Percentiles rank a stretch among this genome's conserved stretches.
Evolutionary conservation across 2,113 vertebrate genomes (phyloP).

Genomic region (Acinonyx jubatus): DNA sequence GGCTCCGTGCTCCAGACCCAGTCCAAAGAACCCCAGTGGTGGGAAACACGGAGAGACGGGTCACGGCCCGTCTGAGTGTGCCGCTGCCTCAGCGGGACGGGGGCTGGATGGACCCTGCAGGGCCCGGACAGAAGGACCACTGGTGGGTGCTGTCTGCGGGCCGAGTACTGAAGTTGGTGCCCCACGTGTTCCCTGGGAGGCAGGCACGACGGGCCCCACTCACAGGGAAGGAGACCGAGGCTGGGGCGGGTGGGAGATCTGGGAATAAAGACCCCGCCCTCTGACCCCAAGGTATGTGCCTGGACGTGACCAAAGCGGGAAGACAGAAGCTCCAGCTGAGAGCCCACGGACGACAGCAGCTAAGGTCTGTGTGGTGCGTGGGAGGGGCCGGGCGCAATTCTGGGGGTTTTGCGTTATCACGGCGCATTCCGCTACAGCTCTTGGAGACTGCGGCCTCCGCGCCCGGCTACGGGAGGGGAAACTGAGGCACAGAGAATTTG

Average conservation of each 20-base stretch:
- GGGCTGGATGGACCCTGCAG: not conserved
- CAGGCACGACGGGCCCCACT: not conserved
- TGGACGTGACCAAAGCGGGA: not conserved
- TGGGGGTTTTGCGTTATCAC: not conserved
- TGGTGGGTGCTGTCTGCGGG: not conserved
- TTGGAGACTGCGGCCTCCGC: not conserved
- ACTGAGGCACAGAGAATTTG: not conserved
- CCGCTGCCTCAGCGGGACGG: not conserved
- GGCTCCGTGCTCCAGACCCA: not conserved
- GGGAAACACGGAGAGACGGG: not conserved
- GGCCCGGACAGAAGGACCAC: not conserved
- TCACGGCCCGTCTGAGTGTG: not conserved
- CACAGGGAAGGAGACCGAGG: too few species aligned
- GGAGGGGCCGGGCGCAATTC: not conserved
- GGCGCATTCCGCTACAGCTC: not conserved
- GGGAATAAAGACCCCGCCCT: not conserved
- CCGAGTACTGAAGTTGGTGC: not conserved
- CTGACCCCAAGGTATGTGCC: not conserved
- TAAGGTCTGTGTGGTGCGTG: accelerated
- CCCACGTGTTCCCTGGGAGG: not conserved
- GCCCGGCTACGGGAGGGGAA: not conserved
- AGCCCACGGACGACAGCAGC: not conserved
- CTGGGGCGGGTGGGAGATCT: not conserved
- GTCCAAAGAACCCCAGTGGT: not conserved
- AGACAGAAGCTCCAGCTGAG: not conserved